Evolutionary conservation across 2,113 vertebrate genomes (phyloP), one percentile per base, ranked within the genome.

Genomic region (Ammospiza nelsoni): DNA sequence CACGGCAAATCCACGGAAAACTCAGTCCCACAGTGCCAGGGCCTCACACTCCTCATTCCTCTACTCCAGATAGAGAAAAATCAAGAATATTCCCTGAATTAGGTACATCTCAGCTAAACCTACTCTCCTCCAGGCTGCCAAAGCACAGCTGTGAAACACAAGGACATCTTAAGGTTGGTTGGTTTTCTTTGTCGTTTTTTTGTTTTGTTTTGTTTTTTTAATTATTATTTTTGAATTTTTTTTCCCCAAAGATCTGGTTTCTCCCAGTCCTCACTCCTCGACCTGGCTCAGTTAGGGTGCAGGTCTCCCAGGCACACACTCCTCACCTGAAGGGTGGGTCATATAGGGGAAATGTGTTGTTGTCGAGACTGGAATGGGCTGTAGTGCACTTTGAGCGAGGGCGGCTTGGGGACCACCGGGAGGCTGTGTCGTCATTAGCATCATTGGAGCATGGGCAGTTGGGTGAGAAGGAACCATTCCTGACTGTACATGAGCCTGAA

Each of bases 401-500:
- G 97, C 98, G 93, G 98, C 98, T 98, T 99, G 99, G 65, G 98
- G 99, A 91, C 99, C 99, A 54, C 98, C 99, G 71, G 99, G 98
- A 94, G 98, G 99, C 98, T 99, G 99, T 95, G 99, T 99, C 86
- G 99, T 98, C 99, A 99, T 99, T 98, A 99, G 98, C 99, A 99
- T 99, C 99, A 99, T 99, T 49, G 98, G 98, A 83, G 99, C 98
- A 98, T 99, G 99, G 96, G 98, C 98, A 89, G 98, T 97, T 74
- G 98, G 99, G 98, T 99, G 99, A 94, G 98, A 99, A 91, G 98
- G 98, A 98, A 99, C 98, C 97, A 99, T 99, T 95, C 99, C 99
- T 96, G 99, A 99, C 98, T 99, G 99, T 98, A 99, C 99, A 97
- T 99, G 99, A 96, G 99, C 99, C 99, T 99, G 98, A 95, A 98